phyloP scores from a whole-genome alignment of 2,888 invertebrate genomes.

The Cataglyphis altisquamis region DNA sequence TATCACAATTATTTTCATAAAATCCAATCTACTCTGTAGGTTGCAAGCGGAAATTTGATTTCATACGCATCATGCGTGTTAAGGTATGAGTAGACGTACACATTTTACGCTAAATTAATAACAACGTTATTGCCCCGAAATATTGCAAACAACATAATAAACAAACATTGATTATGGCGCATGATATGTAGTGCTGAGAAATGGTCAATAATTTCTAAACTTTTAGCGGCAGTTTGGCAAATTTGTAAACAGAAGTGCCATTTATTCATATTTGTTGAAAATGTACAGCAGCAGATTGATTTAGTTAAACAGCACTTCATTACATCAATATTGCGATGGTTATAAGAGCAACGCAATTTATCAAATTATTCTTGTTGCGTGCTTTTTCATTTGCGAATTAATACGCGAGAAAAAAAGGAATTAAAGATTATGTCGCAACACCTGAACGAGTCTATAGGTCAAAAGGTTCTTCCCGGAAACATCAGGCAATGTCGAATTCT shows the following conservation, averaged over 20 bases:
- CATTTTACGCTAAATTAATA: constrained; percentile 26
- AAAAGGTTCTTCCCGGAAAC: constrained; percentile 60
- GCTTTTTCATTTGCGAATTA: background rate
- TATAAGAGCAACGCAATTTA: background rate
- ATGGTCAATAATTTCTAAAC: constrained; percentile 25
- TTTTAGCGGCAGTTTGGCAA: background rate
- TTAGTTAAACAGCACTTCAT: constrained; percentile 14
- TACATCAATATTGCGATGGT: background rate
- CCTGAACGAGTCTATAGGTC: constrained; percentile 58
- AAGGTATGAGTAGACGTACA: background rate
- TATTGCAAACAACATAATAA: background rate
- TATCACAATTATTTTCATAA: constrained; percentile 41
- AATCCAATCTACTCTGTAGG: constrained; percentile 27
- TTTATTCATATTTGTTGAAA: constrained; percentile 19
- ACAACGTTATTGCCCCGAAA: background rate
- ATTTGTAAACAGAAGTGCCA: background rate
- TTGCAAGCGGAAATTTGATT: constrained; percentile 40
- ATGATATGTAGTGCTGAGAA: constrained; percentile 11
- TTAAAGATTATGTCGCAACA: constrained; percentile 21
- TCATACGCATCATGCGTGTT: background rate
- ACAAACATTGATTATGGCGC: constrained; percentile 15
- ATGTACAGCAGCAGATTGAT: constrained; percentile 9
- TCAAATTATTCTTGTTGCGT: constrained; percentile 1
- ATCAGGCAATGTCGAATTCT: constrained; percentile 2
- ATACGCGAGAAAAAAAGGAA: background rate